A percentile compares a stretch with the other conserved stretches of the same genome.
These are phyloP conservation scores for Cebus imitator DNA, from an alignment of 2,113 vertebrate genomes.

Conservation along the genomic window DNA sequence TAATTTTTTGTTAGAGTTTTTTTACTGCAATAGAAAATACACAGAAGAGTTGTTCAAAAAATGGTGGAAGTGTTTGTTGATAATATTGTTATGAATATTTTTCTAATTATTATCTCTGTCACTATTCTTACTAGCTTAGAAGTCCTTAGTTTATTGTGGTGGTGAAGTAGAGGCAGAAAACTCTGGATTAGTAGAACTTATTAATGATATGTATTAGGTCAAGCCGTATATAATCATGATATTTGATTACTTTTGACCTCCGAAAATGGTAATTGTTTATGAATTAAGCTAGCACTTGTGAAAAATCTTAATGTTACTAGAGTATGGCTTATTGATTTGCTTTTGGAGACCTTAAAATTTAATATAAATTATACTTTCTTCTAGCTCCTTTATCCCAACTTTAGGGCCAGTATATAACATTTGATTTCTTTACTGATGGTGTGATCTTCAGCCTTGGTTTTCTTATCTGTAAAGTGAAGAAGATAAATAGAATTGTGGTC, in stretches of 20 bases:
- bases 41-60: not conserved
- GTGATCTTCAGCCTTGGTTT: not conserved
- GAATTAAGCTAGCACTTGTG: not conserved
- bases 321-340: not conserved
- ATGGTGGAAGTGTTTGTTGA: not conserved
- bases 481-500: not conserved
- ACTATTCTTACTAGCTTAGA: not conserved
- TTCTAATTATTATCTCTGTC: not conserved
- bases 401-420: not conserved
- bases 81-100: not conserved
- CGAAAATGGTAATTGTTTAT: not conserved
- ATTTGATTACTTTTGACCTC: not conserved
- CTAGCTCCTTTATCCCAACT: not conserved
- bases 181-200: not conserved
- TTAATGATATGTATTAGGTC: not conserved
- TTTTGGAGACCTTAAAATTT: not conserved
- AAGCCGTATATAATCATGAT: not conserved
- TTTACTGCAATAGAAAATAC: not conserved
- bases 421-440: not conserved
- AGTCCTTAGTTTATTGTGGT: not conserved
- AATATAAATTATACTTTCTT: not conserved
- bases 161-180: not conserved
- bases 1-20: not conserved
- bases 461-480: not conserved
- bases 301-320: not conserved